Evolutionary conservation across 2,113 vertebrate genomes (phyloP).

Genomic region (Myiozetetes cayanensis): DNA sequence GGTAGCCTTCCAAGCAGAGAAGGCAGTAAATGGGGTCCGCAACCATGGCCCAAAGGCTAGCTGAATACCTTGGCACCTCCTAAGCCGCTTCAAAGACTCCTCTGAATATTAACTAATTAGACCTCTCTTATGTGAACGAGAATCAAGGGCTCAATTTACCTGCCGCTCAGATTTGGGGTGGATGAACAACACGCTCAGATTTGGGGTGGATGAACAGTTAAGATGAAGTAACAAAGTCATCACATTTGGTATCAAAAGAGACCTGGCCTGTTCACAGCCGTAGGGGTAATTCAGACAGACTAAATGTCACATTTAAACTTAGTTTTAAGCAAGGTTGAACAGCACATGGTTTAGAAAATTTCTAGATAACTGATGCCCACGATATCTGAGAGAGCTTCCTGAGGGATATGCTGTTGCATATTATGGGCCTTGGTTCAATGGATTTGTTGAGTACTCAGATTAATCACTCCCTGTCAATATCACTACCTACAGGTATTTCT

Average conservation of each 20-base stretch:
- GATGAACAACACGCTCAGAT: background rate
- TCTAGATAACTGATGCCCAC: background rate
- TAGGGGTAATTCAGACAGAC: background rate
- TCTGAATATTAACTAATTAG: background rate
- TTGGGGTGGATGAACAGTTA: background rate
- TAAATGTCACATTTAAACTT: background rate
- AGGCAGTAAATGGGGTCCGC: background rate
- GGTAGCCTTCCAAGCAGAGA: slow-evolving; percentile 1
- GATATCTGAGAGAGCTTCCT: background rate
- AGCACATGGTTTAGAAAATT: background rate
- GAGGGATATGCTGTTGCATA: background rate
- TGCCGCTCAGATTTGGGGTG: background rate
- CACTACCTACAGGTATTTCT: background rate
- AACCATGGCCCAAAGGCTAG: background rate
- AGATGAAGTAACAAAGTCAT: background rate
- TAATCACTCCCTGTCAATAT: background rate
- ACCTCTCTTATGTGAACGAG: background rate
- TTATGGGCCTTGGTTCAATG: background rate
- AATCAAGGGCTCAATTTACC: background rate
- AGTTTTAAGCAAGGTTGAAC: background rate
- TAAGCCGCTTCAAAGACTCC: background rate
- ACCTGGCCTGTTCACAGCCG: background rate
- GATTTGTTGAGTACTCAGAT: background rate
- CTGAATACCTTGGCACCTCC: background rate
- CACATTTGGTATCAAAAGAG: background rate